A percentile compares a stretch with the other conserved stretches of the same genome.
phyloP scores from a whole-genome alignment of 2,888 invertebrate species.

The Apeira syringaria region DNA sequence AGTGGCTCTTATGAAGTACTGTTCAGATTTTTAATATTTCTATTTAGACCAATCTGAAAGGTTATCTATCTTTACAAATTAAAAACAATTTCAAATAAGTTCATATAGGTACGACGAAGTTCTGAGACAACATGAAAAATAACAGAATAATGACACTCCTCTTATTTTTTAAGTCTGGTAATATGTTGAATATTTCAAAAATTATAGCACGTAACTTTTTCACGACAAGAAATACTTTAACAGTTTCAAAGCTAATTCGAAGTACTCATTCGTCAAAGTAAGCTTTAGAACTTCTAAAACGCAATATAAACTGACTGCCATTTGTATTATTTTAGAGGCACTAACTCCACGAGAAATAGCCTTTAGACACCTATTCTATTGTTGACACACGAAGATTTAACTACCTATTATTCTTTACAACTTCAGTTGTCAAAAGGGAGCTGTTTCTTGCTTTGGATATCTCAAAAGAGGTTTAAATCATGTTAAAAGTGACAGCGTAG shows the following conservation, averaged over 20 bases:
- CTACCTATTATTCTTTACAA: constrained; percentile 18
- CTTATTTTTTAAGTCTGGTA: no score
- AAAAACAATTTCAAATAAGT: no score
- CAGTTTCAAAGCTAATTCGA: constrained; percentile 1
- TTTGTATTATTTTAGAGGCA: constrained; percentile 15
- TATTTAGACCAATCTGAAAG: no score
- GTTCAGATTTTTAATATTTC: no score
- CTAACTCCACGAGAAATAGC: constrained; percentile 7
- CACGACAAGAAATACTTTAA: not conserved
- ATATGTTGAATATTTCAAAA: no score
- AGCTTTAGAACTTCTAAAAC: constrained; percentile 2
- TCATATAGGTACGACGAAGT: no score
- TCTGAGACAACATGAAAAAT: no score
- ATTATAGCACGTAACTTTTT: no score
- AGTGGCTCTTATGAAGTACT: no score
- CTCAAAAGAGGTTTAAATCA: constrained; percentile 4
- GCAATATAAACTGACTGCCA: constrained; percentile 6
- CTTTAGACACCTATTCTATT: constrained; percentile 14
- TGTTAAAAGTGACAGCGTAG: not conserved
- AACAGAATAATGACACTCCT: no score
- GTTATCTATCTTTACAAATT: no score
- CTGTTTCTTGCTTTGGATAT: not conserved
- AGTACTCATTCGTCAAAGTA: constrained; percentile 3
- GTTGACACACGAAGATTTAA: constrained; percentile 17
- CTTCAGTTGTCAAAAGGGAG: constrained; percentile 10